Base-by-base conservation (phyloP, 37 sponge, comb jelly and placozoan genomes). In the Haliclona indistincta region DNA sequence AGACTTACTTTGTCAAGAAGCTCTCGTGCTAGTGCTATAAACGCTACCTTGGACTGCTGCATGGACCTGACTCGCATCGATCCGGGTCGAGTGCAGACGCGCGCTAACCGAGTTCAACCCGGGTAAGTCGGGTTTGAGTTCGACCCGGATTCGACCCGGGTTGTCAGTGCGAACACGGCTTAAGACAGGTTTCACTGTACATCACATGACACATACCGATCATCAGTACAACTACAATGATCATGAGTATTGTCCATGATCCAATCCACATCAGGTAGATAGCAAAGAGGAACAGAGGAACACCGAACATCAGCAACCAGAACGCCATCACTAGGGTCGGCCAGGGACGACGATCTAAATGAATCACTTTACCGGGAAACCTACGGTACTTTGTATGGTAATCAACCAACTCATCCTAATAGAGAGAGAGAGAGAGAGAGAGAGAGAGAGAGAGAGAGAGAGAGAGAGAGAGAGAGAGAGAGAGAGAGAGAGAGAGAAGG, bases 351-450 rank as follows among this genome's bases (percentile, higher is more conserved):
- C 38, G 56, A 15, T 81, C 71, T 11, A 89, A 1, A 15, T 70
- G 47, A 2, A 70, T 51, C 34, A 49, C 49, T 0, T 40, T 35
- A 61, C 54, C 26, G 3, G 90, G 85, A 47, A 89, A 89, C 17
- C 53, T 68, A 6, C 70, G 52, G 67, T 89, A 68, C 52, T 84
- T 61, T 1, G 33, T 38, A 43, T 89, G 65, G 56, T 89, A 70
- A 19, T 84, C 85, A 1, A 83, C 74, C 30, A 89, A 28, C 23
- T 89, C 90, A 80, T 89, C 90, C 90, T 89, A 73, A n/a, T 63
- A 39, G 77, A 38, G 38, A 22, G 62, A 63, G 60, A 56, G 62
- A 62, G 72, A 70, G 76, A 41, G 63, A 58, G 76, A 53, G 68
- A 75, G 74, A 83, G 69, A 66, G 75, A 67, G 68, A 68, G 76